Base-by-base conservation (phyloP, 2,113 vertebrate species). In the Centropristis striata region DNA sequence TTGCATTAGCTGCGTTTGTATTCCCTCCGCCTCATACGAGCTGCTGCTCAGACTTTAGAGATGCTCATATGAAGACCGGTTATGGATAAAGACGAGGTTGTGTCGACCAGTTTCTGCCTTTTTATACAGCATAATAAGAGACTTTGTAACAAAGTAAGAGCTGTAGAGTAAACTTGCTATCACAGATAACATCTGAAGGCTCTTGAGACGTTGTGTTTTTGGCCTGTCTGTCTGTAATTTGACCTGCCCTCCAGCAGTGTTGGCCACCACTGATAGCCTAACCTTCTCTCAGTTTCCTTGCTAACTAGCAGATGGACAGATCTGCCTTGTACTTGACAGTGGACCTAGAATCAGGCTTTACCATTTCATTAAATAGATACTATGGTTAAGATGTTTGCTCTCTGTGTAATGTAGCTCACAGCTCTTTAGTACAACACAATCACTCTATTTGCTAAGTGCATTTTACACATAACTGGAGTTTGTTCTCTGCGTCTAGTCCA, bases 251-350 rank as follows among this genome's bases (percentile, higher is more conserved):
- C 37, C 41, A 77, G 81, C 77, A 60, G 68, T 36, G 53, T 87
- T 82, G 71, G 71, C 77, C 80, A 57, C 28, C 50, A 60, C 68
- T 86, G 86, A 90, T 84, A 87, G 78, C 47, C 76, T 91, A 87
- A 88, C 91, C 87, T 89, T 66, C 58, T 67, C 50, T 75, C 76
- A 80, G 79, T 86, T 75, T 87, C 78, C 49, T 69, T 14, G 46
- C 84, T 80, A 76, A 81, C 80, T 36, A 80, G 72, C 80, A 57
- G 69, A 79, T 75, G 60, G 80, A 47, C 79, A 44, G 63, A 82
- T 84, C 67, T 68, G 80, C 59, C 50, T 86, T 47, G 70, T 82
- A 67, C 63, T 78, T 69, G 71, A 59, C 70, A 66, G 66, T 18
- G 53, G 20, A 58, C 58, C 53, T 74, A 66, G 58, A 84, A 72